A percentile compares a stretch with the other conserved stretches of the same genome.
Evolutionary conservation across 2,888 invertebrate genomes (phyloP).

Genomic region (Phengaris arion): DNA sequence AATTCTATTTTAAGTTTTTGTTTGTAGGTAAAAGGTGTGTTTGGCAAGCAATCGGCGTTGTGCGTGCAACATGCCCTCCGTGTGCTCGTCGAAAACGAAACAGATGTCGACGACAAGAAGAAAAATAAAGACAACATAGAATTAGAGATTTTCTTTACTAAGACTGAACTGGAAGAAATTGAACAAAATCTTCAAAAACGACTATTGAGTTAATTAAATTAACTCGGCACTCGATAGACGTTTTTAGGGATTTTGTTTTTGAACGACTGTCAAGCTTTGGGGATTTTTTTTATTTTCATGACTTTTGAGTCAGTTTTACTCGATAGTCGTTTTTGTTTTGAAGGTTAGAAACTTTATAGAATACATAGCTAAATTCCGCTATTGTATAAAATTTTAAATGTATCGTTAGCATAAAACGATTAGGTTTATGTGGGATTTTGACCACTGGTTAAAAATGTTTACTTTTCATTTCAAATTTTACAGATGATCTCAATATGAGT

Average conservation of each 20-base stretch:
- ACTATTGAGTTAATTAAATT: not conserved
- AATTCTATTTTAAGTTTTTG: not conserved
- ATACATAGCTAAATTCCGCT: too few relatives aligned
- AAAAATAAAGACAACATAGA: constrained; percentile 17
- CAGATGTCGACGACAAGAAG: constrained; percentile 1
- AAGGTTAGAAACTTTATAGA: too few relatives aligned
- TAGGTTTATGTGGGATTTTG: not conserved
- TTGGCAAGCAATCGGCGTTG: constrained; percentile 39
- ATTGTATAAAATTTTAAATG: too few relatives aligned
- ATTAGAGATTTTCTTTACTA: constrained; percentile 24
- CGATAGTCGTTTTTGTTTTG: not conserved
- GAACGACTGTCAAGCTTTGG: not conserved
- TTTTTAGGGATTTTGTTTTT: too few relatives aligned
- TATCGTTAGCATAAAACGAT: too few relatives aligned
- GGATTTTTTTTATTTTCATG: not conserved
- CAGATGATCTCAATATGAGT: constrained; percentile 1
- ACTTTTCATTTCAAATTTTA: not conserved
- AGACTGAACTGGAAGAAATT: constrained; percentile 23
- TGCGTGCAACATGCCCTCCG: constrained; percentile 51
- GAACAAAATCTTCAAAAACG: constrained; percentile 24
- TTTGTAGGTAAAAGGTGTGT: constrained; percentile 46
- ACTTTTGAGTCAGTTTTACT: not conserved
- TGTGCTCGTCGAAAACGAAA: constrained; percentile 37
- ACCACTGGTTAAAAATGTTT: not conserved
- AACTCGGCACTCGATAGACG: too few relatives aligned